Conservation (phyloP, 1,140 invertebrate genomes). For the Philotrypesis tridentata region DNA sequence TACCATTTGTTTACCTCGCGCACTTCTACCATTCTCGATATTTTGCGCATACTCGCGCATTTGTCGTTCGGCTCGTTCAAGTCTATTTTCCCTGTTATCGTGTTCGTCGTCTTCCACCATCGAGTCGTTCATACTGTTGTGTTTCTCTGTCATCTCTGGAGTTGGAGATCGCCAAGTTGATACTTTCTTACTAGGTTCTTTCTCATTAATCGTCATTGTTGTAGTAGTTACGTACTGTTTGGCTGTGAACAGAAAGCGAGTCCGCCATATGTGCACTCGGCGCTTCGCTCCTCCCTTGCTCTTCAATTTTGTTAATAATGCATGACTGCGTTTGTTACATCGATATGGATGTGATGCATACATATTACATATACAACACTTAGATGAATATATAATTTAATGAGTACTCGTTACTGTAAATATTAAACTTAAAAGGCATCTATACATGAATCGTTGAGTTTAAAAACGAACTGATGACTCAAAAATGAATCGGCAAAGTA, state of each 20-base stretch:
- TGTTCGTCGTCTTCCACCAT: conserved; percentile 1
- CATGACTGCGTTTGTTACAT: neutral
- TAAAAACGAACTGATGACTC: neutral
- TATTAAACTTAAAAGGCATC: neutral
- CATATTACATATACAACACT: neutral
- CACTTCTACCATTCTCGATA: conserved; percentile 46
- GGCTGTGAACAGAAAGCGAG: conserved; percentile 40
- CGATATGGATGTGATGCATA: neutral
- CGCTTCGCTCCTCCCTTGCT: conserved; percentile 55
- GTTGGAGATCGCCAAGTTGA: conserved; percentile 19
- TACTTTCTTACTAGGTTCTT: conserved; percentile 49
- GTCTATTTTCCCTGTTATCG: conserved; percentile 50
- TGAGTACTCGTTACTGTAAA: neutral
- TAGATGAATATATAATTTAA: neutral
- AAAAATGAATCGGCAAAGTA: neutral
- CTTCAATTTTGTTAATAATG: conserved; percentile 31
- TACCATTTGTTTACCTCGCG: conserved; percentile 21
- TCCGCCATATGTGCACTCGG: conserved; percentile 31
- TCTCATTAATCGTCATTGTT: conserved; percentile 44
- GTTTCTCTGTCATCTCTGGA: conserved; percentile 32
- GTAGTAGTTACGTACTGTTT: conserved; percentile 48
- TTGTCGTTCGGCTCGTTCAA: conserved; percentile 57
- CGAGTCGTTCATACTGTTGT: conserved; percentile 30
- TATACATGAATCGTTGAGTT: neutral
- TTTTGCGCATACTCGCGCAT: conserved; percentile 63